These are phyloP conservation scores for Bos indicus DNA, from an alignment of 2,113 vertebrate species.

Conservation along the genomic window DNA sequence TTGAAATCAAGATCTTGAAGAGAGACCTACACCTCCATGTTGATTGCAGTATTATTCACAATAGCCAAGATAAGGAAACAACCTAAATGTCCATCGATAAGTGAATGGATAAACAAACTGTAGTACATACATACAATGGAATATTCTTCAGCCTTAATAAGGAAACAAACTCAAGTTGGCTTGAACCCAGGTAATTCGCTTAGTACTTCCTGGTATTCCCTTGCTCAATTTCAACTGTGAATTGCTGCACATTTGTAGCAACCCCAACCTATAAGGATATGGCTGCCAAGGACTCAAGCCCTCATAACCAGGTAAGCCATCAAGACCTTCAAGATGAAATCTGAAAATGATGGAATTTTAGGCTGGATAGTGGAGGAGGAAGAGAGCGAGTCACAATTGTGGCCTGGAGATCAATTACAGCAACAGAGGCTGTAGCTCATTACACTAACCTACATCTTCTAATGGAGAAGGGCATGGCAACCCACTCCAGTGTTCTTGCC, in stretches of 20 bases:
- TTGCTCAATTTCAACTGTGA: not conserved
- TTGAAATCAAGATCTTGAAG: not conserved
- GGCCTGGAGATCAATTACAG: not conserved
- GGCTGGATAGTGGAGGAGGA: not conserved
- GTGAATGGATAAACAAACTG: not conserved
- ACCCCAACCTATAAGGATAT: not conserved
- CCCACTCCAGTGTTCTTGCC: not conserved
- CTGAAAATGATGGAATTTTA: not conserved
- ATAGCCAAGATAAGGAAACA: not conserved
- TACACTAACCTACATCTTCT: not conserved
- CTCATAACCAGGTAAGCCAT: not conserved
- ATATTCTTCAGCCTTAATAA: not conserved
- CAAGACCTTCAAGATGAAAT: not conserved
- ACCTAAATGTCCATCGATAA: not conserved
- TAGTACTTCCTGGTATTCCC: not conserved
- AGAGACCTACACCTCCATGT: not conserved
- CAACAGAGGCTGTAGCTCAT: not conserved
- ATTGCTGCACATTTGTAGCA: not conserved
- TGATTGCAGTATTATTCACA: not conserved
- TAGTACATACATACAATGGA: not conserved
- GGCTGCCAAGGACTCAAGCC: not conserved
- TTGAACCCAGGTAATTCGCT: not conserved
- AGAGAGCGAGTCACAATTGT: not conserved
- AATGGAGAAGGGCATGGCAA: not conserved
- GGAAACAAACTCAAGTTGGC: not conserved